Evolutionary conservation across 2,113 vertebrate species (phyloP), one percentile per base, ranked within the genome.

Genomic region (Seriola dumerili): DNA sequence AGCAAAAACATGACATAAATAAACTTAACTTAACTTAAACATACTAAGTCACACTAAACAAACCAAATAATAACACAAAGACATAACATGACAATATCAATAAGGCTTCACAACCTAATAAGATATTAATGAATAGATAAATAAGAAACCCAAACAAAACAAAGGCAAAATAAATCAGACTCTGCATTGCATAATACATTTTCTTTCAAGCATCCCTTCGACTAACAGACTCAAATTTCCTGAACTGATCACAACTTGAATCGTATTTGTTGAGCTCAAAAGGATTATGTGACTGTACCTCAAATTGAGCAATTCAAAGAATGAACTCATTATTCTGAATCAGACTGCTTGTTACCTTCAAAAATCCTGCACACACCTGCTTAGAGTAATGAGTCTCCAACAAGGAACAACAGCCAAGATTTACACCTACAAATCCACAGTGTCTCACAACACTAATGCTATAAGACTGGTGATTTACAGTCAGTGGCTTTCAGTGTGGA

Each of bases 251-350:
- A 52, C 58, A 58, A 42, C 36, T 8, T 23, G 34, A 54, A 46
- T 63, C 8, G 8, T 23, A 21, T 66, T 77, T 67, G 52, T 72
- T 42, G 48, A 69, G 23, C 17, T 32, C 46, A 16, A 29, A 80
- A 46, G 55, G 63, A 63, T 57, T 9, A 40, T 19, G 3, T 36
- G 29, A 4, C 12, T 1, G 48, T 19, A 6, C 48, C 16, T 19
- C 48, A 7, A 50, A 50, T 2, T 19, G 48, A 50, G 17, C 48
- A 19, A 8, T 50, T 19, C 48, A 50, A 17, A 19, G 48, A 50
- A 21, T 50, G 4, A 19, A 50, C 48, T 50, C 48, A 50, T 19
- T 50, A 19, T 50, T 52, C 19, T 0, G 1, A 44, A 58, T 78
- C 42, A 69, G 55, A 59, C 14, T 21, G 50, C 50, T 67, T 77